phyloP scores from a whole-genome alignment of 2,113 vertebrate genomes.

The Actenoides lindsayi region DNA sequence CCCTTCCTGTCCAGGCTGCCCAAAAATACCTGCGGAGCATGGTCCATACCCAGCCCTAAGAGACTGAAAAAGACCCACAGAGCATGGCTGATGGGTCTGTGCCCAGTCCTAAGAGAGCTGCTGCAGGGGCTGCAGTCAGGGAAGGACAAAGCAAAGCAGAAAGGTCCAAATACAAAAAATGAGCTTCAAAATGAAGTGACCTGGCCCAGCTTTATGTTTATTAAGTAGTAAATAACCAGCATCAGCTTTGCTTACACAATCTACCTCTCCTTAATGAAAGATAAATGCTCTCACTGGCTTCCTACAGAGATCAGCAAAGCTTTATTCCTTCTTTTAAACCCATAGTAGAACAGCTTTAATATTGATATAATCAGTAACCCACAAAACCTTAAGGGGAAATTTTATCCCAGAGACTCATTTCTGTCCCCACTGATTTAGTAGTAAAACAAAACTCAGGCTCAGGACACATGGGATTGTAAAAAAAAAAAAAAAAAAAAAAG shows the following conservation, averaged over 20 bases:
- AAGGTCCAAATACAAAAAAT: background rate
- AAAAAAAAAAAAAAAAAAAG: background rate
- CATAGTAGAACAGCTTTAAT: background rate
- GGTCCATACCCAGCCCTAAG: too few relatives aligned
- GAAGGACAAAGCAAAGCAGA: background rate
- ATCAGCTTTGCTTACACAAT: background rate
- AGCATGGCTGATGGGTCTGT: too few relatives aligned
- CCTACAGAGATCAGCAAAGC: background rate
- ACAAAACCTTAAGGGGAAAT: background rate
- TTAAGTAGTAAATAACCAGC: background rate
- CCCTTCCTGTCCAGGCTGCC: background rate
- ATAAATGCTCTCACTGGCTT: background rate
- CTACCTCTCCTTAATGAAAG: background rate
- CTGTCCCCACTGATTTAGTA: background rate
- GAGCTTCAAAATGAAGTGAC: background rate
- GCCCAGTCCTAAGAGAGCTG: background rate
- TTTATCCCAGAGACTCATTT: background rate
- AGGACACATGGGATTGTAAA: background rate
- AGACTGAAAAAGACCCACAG: too few relatives aligned
- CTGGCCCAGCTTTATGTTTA: background rate
- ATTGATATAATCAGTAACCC: background rate
- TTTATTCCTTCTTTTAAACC: constrained; percentile 1
- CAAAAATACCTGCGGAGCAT: background rate
- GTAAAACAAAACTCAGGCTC: background rate
- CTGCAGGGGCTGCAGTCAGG: accelerated